Base-by-base conservation (phyloP, 2,888 invertebrate species). In the Gisinianus flammeolus region DNA sequence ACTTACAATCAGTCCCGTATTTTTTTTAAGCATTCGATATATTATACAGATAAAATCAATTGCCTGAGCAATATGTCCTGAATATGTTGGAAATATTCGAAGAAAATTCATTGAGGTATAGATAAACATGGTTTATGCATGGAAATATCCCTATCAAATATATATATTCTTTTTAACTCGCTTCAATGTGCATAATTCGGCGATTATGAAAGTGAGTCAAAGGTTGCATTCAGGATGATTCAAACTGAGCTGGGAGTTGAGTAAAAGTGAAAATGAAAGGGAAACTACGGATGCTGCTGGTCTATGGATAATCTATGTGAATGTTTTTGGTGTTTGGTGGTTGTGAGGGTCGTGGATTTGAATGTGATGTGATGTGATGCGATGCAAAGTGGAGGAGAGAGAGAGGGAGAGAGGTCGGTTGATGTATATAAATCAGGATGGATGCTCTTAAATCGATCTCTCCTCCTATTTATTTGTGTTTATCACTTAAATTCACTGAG, bases 401-500 rank as follows among this genome's bases (percentile, higher is more conserved):
- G 16, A 62, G 62, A 19, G 22, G n/a, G n/a, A n/a, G n/a, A n/a
- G n/a, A n/a, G n/a, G n/a, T 8, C 52, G 16, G 70, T 72, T 72
- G 72, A 72, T 72, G 72, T 72, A 58, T 72, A 74, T 64, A 74
- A 74, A 74, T 74, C 64, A 66, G 66, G 64, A 74, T 74, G 73
- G 73, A 74, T 74, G 73, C 58, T 58, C n/a, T n/a, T n/a, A 74
- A 74, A 74, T 74, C 73, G 73, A 74, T 74, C 73, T 44, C 62
- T 73, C 70, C 73, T 74, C 64, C 64, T 74, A 66, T 74, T 74
- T 74, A 74, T 74, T 74, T 74, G 73, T 74, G 73, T 74, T 74
- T 74, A 74, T 74, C 73, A 64, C 73, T 74, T 74, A 74, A 74
- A 74, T 74, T 74, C 73, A 74, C 73, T 74, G 64, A 64, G 73